Percentiles rank a stretch among this genome's conserved stretches.
Conservation (phyloP, 2,113 vertebrate genomes). For the Camelus dromedarius region DNA sequence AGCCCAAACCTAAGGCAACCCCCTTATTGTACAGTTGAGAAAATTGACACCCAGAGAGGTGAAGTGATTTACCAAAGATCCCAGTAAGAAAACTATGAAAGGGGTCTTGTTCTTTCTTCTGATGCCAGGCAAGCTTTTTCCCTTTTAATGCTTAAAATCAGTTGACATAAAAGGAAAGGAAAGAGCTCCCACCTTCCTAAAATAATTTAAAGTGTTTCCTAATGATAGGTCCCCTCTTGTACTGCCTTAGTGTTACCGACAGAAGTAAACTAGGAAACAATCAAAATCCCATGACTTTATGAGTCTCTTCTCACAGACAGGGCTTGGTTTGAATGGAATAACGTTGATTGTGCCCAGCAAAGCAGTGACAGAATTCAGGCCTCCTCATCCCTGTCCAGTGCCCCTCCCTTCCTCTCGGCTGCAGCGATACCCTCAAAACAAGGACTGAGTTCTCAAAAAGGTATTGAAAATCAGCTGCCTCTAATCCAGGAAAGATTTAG, state of each 20-base stretch:
- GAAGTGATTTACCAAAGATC: neutral
- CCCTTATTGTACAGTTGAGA: neutral
- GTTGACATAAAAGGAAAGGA: slow-evolving; percentile 28
- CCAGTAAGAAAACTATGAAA: neutral
- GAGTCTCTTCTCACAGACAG: neutral
- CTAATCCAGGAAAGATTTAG: neutral
- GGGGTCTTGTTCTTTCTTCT: neutral
- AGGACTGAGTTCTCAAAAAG: neutral
- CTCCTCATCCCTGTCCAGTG: neutral
- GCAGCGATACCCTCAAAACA: neutral
- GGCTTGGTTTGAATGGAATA: neutral
- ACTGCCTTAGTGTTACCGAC: neutral
- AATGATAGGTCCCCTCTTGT: neutral
- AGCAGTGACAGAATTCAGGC: neutral
- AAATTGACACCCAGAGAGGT: neutral
- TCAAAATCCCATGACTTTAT: neutral
- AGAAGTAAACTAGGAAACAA: neutral
- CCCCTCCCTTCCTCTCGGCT: neutral
- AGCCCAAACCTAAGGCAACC: neutral
- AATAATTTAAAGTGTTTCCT: neutral
- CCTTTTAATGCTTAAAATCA: slow-evolving; percentile 15
- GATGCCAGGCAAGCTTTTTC: neutral
- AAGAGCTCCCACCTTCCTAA: neutral
- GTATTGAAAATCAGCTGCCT: neutral
- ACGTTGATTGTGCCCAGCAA: neutral